Conservation (phyloP, 2,797 vertebrate genomes). For the Myotis pilosus region DNA sequence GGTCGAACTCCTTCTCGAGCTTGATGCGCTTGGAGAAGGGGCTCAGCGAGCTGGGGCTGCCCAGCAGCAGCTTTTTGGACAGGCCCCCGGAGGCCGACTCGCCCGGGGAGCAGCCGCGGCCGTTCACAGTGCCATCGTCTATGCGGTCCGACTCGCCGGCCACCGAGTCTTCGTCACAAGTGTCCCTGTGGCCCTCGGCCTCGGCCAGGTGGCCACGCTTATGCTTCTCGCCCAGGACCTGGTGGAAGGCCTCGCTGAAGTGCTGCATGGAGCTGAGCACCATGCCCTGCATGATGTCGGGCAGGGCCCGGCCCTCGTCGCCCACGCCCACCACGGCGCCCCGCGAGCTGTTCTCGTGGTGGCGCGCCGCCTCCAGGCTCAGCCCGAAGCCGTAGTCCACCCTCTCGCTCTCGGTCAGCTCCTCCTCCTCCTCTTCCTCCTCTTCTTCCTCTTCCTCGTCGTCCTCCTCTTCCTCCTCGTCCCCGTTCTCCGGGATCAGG, state of each 20-base stretch:
- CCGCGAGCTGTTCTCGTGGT: conserved; percentile 94
- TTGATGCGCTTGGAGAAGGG: conserved; percentile 99
- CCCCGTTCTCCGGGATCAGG: conserved; percentile 94
- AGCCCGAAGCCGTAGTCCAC: conserved; percentile 94
- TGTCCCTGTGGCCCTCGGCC: conserved; percentile 90
- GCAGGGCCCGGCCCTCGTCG: conserved; percentile 91
- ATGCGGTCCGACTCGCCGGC: conserved; percentile 94
- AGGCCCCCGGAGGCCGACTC: conserved; percentile 96
- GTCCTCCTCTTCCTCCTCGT: conserved; percentile 95
- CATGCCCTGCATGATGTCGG: conserved; percentile 98
- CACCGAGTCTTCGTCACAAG: conserved; percentile 94
- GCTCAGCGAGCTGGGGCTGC: conserved; percentile 97
- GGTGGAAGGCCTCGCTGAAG: conserved; percentile 97
- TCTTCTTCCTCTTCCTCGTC: conserved; percentile 94
- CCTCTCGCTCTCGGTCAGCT: conserved; percentile 92
- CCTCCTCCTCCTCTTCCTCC: conserved; percentile 94
- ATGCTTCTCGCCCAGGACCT: conserved; percentile 91
- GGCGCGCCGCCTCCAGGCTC: conserved; percentile 93
- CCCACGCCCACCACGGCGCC: conserved; percentile 80
- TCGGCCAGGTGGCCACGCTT: conserved; percentile 94
- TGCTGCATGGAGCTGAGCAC: conserved; percentile 99
- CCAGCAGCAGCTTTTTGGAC: conserved; percentile 98
- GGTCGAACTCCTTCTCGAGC: conserved; percentile 98
- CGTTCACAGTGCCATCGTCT: conserved; percentile 94
- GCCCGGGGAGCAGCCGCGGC: conserved; percentile 95